A percentile compares a stretch with the other conserved stretches of the same genome.
phyloP scores from a whole-genome alignment of 2,797 vertebrate genomes.

The Austrolebias charrua region DNA sequence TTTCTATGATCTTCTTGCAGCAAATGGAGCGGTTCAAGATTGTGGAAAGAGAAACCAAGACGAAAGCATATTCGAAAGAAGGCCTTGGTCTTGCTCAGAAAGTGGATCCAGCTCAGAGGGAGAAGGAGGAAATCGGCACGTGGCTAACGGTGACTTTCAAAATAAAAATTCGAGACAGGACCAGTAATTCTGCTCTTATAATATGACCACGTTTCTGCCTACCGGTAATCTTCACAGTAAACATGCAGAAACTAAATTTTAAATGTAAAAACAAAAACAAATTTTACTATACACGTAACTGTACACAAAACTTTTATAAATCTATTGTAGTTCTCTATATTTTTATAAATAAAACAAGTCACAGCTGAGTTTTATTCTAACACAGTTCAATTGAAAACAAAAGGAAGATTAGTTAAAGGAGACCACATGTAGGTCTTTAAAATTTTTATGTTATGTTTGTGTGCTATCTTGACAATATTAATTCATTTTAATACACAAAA shows the following conservation, averaged over 20 bases:
- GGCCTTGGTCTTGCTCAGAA: constrained; percentile 90
- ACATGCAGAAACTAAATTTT: background rate
- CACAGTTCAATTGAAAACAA: too few relatives aligned
- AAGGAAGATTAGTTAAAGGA: too few relatives aligned
- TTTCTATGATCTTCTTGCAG: constrained; percentile 60
- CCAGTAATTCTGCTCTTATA: background rate
- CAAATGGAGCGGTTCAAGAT: constrained; percentile 97
- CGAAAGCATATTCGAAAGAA: constrained; percentile 94
- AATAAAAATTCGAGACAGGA: background rate
- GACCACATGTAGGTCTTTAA: too few relatives aligned
- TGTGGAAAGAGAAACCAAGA: constrained; percentile 93
- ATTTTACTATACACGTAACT: too few relatives aligned
- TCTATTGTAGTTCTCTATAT: too few relatives aligned
- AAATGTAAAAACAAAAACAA: too few relatives aligned
- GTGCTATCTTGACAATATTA: too few relatives aligned
- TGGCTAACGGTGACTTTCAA: constrained; percentile 87
- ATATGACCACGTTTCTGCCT: background rate
- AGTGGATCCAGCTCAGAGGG: constrained; percentile 91
- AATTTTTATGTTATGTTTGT: too few relatives aligned
- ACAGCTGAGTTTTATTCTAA: too few relatives aligned
- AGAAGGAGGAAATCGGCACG: constrained; percentile 91
- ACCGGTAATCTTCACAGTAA: background rate
- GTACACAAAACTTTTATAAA: too few relatives aligned
- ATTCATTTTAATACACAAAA: too few relatives aligned
- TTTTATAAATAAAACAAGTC: too few relatives aligned